Evolutionary conservation across 2,888 invertebrate species (phyloP), one percentile per base, ranked within the genome.

Genomic region (Acronicta aceris): DNA sequence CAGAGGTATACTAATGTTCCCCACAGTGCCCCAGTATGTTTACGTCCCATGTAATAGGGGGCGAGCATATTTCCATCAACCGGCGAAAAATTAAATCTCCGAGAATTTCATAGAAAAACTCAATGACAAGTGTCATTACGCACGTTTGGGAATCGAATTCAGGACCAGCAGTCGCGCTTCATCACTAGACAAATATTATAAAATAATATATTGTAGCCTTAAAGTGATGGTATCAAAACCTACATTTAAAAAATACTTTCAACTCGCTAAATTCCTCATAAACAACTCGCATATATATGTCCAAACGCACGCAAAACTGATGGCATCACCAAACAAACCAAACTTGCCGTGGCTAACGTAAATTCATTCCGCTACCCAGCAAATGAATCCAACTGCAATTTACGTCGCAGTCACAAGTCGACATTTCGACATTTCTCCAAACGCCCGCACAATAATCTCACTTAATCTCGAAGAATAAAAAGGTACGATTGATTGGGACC

Each of bases 391-490:
- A 21, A 46, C 48, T 67, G 64, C 64, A 64, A 64, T 71, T 55
- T 59, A 43, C n/a, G 71, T 64, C 42, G 36, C 52, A 45, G 67
- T 42, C 43, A 21, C 51, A 33, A 41, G 27, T 38, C n/a, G 42
- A 27, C 48, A 62, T 17, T 36, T 38, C 36, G 16, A 46, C 16
- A 52, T 52, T 64, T 42, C 13, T 1, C 46, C 17, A 42, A 61
- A 61, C 21, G 40, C 56, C 63, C 59, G 61, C 64, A 68, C 50
- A 42, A 54, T 60, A 74, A 72, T 71, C 59, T 62, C 63, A 61
- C 71, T 67, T 77, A 77, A 77, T 77, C 59, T 54, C 62, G 58
- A 54, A 61, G 65, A 67, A 73, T 68, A 74, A 77, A 69, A 77
- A 69, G 65, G 71, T 59, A 69, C 65, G 71, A 76, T 75, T 78